Conservation (phyloP, 2,797 vertebrate genomes). For the Brachyalestes nurse region DNA sequence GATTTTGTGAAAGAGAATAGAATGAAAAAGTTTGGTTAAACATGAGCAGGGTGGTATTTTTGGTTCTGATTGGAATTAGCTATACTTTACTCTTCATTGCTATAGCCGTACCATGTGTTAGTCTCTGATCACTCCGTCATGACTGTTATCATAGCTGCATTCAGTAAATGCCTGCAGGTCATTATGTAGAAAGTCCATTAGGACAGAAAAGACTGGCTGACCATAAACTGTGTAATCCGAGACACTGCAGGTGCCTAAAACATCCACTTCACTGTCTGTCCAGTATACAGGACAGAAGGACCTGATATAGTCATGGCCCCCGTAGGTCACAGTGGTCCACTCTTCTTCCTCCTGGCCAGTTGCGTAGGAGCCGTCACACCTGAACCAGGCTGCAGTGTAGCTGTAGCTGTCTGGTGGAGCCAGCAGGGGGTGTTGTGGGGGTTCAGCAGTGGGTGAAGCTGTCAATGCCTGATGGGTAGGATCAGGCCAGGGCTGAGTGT, state of each 20-base stretch:
- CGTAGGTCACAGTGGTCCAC: slow-evolving; percentile 1
- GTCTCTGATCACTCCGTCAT: background rate
- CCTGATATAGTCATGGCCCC: background rate
- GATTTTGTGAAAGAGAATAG: background rate
- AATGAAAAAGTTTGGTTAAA: no score
- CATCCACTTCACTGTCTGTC: background rate
- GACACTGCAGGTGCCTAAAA: background rate
- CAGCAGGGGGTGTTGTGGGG: background rate
- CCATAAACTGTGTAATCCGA: slow-evolving; percentile 12
- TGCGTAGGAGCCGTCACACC: background rate
- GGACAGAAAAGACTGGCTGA: slow-evolving; percentile 1
- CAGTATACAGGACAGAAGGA: background rate
- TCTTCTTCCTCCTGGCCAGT: background rate
- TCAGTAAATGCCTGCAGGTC: background rate
- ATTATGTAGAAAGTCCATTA: background rate
- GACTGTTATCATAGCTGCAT: background rate
- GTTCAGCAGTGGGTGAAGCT: background rate
- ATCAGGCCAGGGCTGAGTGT: background rate
- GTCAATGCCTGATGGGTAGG: background rate
- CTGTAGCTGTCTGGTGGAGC: background rate
- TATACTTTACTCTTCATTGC: background rate
- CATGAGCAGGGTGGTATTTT: background rate
- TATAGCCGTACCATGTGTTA: no score
- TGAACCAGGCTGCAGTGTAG: background rate
- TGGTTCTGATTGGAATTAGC: background rate